These are phyloP conservation scores for Melanotaenia boesemani DNA, from an alignment of 2,797 vertebrate species.

Conservation along the genomic window DNA sequence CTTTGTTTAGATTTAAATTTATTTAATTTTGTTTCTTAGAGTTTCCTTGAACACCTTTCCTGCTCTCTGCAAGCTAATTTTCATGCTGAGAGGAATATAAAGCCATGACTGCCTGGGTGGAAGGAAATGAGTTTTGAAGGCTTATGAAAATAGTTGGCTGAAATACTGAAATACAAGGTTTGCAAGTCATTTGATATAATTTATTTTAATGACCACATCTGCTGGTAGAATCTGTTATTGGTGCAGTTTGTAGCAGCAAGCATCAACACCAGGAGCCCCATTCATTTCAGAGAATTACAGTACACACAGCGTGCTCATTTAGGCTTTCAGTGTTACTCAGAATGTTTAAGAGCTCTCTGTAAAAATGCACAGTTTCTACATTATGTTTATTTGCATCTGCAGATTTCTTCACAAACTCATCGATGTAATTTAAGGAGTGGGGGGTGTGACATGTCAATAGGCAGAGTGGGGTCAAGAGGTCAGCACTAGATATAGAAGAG, in stretches of 20 bases:
- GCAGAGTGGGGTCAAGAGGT: conserved; percentile 44
- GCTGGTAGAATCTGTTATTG: conserved; percentile 2
- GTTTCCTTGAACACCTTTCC: conserved; percentile 27
- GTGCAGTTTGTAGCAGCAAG: conserved; percentile 9
- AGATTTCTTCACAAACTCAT: conserved; percentile 46
- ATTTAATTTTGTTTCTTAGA: not conserved
- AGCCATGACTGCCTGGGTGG: not conserved
- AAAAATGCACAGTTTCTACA: not conserved
- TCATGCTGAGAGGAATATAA: conserved; percentile 15
- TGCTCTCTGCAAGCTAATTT: conserved; percentile 22
- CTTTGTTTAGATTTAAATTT: conserved; percentile 9
- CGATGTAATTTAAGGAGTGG: not conserved
- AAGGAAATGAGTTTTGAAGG: conserved; percentile 30
- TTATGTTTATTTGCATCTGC: conserved; percentile 18
- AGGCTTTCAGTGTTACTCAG: not conserved
- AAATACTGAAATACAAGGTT: conserved; percentile 11
- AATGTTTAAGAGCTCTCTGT: not conserved
- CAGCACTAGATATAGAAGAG: conserved; percentile 20
- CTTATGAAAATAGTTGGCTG: conserved; percentile 34
- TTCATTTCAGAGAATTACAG: not conserved
- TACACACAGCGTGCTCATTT: conserved; percentile 6
- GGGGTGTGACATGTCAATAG: conserved; percentile 15
- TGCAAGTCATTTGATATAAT: conserved; percentile 12
- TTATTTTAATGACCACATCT: conserved; percentile 10
- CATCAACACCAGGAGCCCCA: not conserved